phyloP scores from a whole-genome alignment of 2,113 vertebrate species.

The Myotis brandtii region DNA sequence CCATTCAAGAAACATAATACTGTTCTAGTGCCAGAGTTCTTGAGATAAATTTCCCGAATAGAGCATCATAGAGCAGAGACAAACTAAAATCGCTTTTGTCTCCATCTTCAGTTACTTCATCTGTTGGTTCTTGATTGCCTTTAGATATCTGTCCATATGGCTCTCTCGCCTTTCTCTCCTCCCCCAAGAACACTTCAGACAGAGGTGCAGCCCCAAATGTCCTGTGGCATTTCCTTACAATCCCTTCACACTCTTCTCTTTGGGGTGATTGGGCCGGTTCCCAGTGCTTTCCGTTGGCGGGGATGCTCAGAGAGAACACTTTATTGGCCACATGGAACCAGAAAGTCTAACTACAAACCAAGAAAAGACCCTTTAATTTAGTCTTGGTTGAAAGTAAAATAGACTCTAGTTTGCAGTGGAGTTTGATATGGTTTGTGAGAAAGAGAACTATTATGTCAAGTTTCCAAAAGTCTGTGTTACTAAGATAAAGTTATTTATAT shows the following conservation, averaged over 20 bases:
- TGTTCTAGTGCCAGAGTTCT: not conserved
- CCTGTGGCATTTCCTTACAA: not conserved
- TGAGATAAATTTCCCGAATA: not conserved
- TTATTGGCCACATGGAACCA: not conserved
- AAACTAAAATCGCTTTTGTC: not conserved
- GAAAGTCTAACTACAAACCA: not conserved
- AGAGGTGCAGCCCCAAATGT: not conserved
- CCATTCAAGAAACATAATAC: conserved; percentile 1
- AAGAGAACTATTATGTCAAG: conserved; percentile 63
- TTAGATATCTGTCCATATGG: not conserved
- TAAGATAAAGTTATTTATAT: conserved; percentile 64
- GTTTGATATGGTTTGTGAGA: conserved; percentile 46
- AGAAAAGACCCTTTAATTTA: conserved; percentile 21
- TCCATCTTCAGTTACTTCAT: not conserved
- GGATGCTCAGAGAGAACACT: not conserved
- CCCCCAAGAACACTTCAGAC: not conserved
- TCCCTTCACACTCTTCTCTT: not conserved
- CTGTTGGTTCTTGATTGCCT: not conserved
- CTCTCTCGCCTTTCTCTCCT: not conserved
- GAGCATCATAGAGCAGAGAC: not conserved
- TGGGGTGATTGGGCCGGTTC: not conserved
- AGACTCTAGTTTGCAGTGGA: not conserved
- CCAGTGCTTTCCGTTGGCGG: not conserved
- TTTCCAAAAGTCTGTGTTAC: conserved; percentile 56
- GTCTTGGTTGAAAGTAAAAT: conserved; percentile 49